phyloP scores from a whole-genome alignment of 2,113 vertebrate genomes.

The Tympanuchus pallidicinctus region DNA sequence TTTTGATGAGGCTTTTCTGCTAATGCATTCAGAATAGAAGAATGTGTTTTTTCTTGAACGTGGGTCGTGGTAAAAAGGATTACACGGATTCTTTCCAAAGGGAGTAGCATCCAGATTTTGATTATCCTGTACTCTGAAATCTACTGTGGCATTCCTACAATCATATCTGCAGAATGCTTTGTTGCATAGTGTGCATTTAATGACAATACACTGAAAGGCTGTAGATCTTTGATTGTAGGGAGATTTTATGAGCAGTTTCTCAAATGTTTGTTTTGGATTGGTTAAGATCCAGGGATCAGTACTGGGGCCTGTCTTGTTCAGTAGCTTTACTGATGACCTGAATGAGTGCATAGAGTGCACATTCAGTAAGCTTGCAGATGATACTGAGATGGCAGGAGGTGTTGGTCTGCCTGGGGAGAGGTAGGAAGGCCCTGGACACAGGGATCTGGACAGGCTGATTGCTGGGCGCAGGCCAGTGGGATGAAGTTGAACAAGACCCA shows the following conservation, averaged over 20 bases:
- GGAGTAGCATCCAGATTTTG: not conserved
- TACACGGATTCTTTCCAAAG: not conserved
- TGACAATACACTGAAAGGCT: not conserved
- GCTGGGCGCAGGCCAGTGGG: no score
- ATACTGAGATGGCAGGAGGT: no score
- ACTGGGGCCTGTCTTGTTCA: no score
- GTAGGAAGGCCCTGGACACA: no score
- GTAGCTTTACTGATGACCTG: no score
- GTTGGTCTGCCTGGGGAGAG: no score
- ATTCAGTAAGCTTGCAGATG: no score
- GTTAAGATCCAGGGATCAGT: no score
- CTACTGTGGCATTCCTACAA: not conserved
- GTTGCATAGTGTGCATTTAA: accelerated
- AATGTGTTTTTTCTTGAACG: not conserved
- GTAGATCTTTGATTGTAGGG: not conserved
- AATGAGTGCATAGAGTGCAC: no score
- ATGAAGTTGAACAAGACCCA: no score
- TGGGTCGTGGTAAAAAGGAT: not conserved
- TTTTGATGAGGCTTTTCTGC: not conserved
- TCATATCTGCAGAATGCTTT: not conserved
- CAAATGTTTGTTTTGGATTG: not conserved
- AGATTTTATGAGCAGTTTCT: not conserved
- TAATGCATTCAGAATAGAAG: not conserved
- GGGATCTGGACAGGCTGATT: no score
- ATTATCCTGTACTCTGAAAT: not conserved